Conservation (phyloP, 2,113 vertebrate species). For the Ibidorhyncha struthersii region DNA sequence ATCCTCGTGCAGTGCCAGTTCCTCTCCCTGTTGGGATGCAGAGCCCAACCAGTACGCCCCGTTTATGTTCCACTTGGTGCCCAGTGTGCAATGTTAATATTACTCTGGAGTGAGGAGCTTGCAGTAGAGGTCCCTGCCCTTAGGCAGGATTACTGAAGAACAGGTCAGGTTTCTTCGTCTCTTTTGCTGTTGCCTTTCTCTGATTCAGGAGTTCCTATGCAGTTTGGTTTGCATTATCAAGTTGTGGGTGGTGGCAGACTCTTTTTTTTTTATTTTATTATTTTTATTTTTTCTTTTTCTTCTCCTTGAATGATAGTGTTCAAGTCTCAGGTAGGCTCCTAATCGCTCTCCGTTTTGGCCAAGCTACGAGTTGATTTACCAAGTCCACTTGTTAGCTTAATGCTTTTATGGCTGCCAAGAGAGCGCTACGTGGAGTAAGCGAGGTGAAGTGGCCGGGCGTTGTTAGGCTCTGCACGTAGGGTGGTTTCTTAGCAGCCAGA, state of each 20-base stretch:
- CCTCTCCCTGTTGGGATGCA: neutral
- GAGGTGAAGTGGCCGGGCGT: neutral
- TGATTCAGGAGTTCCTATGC: neutral
- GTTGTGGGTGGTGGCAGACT: neutral
- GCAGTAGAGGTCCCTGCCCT: neutral
- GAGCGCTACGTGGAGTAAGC: neutral
- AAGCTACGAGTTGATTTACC: neutral
- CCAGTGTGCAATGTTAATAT: neutral
- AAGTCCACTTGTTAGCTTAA: neutral
- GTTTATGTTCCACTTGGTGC: neutral
- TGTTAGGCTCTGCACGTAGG: neutral
- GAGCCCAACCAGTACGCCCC: neutral
- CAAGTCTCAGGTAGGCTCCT: neutral
- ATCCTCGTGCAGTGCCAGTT: fast-evolving
- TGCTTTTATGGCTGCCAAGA: neutral
- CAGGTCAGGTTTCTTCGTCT: neutral
- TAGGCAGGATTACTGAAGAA: neutral
- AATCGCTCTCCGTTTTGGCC: neutral
- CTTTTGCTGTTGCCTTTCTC: neutral
- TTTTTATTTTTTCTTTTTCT: neutral
- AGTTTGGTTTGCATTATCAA: neutral
- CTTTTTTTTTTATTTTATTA: no score
- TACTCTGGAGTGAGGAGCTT: neutral
- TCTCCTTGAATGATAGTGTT: neutral
- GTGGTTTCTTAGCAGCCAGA: conserved; percentile 40